Evolutionary conservation across 2,113 vertebrate species (phyloP).

Genomic region (Mustela nigripes): DNA sequence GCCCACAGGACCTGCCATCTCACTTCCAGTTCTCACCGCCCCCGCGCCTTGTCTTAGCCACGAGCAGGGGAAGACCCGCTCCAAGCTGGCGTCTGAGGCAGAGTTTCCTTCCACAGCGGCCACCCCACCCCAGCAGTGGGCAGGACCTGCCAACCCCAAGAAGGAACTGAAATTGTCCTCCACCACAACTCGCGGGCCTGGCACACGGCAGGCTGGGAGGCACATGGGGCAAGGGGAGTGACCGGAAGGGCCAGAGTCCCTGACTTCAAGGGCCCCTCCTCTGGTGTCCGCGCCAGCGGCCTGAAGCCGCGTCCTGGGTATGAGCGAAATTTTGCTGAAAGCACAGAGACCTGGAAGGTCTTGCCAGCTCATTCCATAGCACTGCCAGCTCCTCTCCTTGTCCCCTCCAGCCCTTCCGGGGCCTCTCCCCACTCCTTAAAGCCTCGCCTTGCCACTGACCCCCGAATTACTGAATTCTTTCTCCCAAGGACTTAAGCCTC

Average conservation of each 20-base stretch:
- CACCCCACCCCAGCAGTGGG: background rate
- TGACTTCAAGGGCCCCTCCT: background rate
- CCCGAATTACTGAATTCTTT: background rate
- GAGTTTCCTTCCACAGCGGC: background rate
- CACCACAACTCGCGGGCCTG: background rate
- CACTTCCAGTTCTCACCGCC: background rate
- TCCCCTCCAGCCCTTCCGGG: too few relatives aligned
- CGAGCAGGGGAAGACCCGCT: background rate
- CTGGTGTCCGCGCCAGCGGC: background rate
- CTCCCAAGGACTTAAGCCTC: background rate
- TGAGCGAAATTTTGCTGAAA: background rate
- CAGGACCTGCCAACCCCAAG: background rate
- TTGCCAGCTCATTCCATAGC: background rate
- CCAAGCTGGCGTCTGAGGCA: background rate
- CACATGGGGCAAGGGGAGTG: background rate
- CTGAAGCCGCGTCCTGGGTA: background rate
- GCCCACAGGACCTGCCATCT: background rate
- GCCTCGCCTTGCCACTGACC: background rate
- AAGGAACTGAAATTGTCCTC: conserved; percentile 54
- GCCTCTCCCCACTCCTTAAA: background rate
- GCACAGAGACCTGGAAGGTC: background rate
- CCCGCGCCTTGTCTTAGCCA: background rate
- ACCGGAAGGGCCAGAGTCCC: background rate
- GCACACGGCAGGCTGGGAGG: background rate
- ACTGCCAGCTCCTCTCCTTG: too few relatives aligned